Evolutionary conservation across 2,797 vertebrate genomes (phyloP), one percentile per base, ranked within the genome.

Genomic region (Rhincodon typus): DNA sequence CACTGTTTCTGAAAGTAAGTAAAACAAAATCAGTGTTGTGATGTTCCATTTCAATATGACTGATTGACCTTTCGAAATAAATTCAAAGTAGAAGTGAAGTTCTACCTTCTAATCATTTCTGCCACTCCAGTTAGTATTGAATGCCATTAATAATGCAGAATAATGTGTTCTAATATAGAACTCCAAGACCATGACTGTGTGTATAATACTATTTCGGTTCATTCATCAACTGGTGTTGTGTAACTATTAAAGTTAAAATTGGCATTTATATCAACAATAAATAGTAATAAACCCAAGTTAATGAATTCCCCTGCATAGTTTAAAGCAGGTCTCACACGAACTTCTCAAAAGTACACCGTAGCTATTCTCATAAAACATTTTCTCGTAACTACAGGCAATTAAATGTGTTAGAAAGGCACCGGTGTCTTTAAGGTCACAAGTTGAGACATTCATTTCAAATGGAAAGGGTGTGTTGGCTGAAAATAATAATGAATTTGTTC

Each of bases 201-300:
- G 30, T 90, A 57, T 34, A 62, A 70, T 70, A 10, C 23, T 94
- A 67, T 70, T 69, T 94, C n/a, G 66, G 38, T 66, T 66, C 91
- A 94, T 69, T 42, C 21, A 69, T 94, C 66, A 94, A 94, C 66
- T 94, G 66, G 91, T 66, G 70, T 70, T 46, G 46, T 46, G 12
- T 46, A 53, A 25, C 62, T 38, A 38, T 42, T 66, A 67, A 66
- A 10, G 67, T 93, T 93, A 94, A 66, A 30, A 67, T 23, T 67
- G 19, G n/a, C n/a, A 67, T 19, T 4, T n/a, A 30, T 87, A 21
- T 27, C 42, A 57, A 66, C 30, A 91, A 17, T 62, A 57, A 66
- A n/a, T 57, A 91, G n/a, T n/a, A 69, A 94, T 42, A 94, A 94
- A 88, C 27, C 86, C 53, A 67, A 94, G 66, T 42, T n/a, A 72